These are phyloP conservation scores for Psittacula echo DNA, from an alignment of 2,797 vertebrate genomes.

Conservation along the genomic window DNA sequence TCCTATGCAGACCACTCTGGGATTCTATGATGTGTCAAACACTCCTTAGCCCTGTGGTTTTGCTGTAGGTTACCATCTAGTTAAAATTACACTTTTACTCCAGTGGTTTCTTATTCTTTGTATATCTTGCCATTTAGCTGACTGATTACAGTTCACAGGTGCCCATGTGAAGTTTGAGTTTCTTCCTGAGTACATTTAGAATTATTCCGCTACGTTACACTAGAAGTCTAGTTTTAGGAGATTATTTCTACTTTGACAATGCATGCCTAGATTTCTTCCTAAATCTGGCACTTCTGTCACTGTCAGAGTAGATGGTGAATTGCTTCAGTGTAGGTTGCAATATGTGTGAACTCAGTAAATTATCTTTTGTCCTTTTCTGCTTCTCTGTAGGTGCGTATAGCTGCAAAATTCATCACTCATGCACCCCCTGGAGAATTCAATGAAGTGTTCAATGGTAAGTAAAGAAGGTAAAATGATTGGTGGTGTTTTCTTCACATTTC, in stretches of 20 bases:
- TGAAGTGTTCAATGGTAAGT: slow-evolving; percentile 96
- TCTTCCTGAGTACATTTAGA: background rate
- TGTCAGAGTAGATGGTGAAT: background rate
- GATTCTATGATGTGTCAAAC: background rate
- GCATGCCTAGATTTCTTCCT: background rate
- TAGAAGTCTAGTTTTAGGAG: background rate
- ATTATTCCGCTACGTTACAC: background rate
- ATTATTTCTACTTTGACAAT: background rate
- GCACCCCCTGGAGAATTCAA: slow-evolving; percentile 97
- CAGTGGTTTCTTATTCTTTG: background rate
- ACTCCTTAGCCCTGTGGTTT: background rate
- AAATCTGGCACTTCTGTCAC: background rate
- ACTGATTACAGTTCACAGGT: background rate
- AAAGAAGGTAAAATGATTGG: background rate
- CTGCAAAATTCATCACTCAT: slow-evolving; percentile 93
- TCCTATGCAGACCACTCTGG: background rate
- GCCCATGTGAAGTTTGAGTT: background rate
- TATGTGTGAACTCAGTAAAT: background rate
- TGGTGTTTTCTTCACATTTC: background rate
- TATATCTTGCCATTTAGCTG: background rate
- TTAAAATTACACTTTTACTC: background rate
- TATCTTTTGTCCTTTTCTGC: slow-evolving; percentile 9
- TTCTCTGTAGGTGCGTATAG: slow-evolving; percentile 89
- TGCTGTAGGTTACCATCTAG: background rate
- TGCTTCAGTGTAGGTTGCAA: background rate